Percentiles rank a stretch among this genome's conserved stretches.
These are phyloP conservation scores for Onychorhynchus coronatus DNA, from an alignment of 2,113 vertebrate species.

Conservation along the genomic window DNA sequence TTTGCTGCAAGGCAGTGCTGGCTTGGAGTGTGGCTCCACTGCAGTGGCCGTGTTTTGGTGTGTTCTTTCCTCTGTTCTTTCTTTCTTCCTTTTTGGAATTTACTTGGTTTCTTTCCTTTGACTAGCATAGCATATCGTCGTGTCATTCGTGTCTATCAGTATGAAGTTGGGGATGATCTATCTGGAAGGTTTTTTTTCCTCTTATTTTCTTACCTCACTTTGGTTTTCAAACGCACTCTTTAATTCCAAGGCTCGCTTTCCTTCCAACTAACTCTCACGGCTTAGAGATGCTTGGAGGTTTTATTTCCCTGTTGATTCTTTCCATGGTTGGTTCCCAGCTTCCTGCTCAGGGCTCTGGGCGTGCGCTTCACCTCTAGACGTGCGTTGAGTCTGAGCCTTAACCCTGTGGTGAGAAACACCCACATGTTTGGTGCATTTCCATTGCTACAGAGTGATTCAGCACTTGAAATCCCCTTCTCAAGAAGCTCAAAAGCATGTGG, in stretches of 20 bases:
- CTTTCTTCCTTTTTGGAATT: constrained; percentile 63
- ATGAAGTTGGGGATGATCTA: constrained; percentile 98
- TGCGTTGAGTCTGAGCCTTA: constrained; percentile 36
- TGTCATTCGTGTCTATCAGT: constrained; percentile 97
- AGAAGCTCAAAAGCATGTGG: not conserved
- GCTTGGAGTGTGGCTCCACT: constrained; percentile 39
- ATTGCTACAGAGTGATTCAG: constrained; percentile 24
- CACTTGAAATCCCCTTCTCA: not conserved
- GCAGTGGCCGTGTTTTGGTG: constrained; percentile 18
- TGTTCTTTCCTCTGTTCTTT: constrained; percentile 42
- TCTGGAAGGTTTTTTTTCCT: constrained; percentile 93
- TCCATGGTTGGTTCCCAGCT: constrained; percentile 31
- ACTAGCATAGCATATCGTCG: constrained; percentile 96
- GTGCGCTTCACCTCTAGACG: not conserved
- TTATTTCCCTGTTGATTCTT: constrained; percentile 20
- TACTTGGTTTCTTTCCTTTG: constrained; percentile 82
- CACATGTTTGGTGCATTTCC: not conserved
- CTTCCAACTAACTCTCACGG: constrained; percentile 81
- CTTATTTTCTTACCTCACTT: constrained; percentile 79
- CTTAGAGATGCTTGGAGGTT: constrained; percentile 60
- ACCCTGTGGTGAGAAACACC: constrained; percentile 15
- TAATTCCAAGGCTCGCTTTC: constrained; percentile 77
- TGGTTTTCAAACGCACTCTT: constrained; percentile 75
- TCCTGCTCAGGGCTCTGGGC: constrained; percentile 14
- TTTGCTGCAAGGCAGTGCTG: constrained; percentile 18